These are phyloP conservation scores for Tachyglossus aculeatus DNA, from an alignment of 2,797 vertebrate species.

Conservation along the genomic window DNA sequence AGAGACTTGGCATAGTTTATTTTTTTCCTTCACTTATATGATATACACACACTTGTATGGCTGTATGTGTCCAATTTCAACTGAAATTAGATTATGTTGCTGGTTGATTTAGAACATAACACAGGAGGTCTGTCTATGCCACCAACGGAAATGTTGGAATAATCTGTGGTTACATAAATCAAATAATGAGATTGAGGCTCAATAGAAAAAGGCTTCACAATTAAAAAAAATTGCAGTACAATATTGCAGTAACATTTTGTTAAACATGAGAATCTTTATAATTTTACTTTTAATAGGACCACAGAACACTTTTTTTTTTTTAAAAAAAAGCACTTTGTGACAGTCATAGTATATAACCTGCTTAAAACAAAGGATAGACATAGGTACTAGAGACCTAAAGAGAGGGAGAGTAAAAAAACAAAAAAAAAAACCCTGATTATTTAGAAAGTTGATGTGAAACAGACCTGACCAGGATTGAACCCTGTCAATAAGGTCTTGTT, in stretches of 20 bases:
- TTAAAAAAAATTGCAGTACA: background rate
- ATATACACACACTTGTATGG: rapidly evolving
- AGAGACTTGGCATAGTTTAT: background rate
- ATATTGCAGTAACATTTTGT: background rate
- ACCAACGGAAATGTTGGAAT: background rate
- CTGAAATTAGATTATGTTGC: background rate
- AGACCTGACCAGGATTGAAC: conserved; percentile 73
- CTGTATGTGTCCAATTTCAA: background rate
- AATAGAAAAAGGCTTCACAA: background rate
- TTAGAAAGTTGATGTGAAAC: conserved; percentile 73
- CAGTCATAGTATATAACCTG: conserved; percentile 2
- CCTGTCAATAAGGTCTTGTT: conserved; percentile 88
- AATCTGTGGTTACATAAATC: background rate
- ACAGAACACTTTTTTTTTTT: too few species aligned
- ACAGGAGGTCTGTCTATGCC: background rate
- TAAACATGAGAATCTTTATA: background rate
- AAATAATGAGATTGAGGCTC: background rate
- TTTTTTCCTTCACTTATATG: background rate
- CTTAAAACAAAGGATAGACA: conserved; percentile 3
- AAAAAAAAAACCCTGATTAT: conserved; percentile 54
- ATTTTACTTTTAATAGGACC: background rate
- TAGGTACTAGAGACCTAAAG: conserved; percentile 2
- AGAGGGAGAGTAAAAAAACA: conserved; percentile 17
- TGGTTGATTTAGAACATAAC: background rate
- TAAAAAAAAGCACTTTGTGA: conserved; percentile 11